Conservation (phyloP, 2,888 invertebrate genomes). For the Seira ritae region DNA sequence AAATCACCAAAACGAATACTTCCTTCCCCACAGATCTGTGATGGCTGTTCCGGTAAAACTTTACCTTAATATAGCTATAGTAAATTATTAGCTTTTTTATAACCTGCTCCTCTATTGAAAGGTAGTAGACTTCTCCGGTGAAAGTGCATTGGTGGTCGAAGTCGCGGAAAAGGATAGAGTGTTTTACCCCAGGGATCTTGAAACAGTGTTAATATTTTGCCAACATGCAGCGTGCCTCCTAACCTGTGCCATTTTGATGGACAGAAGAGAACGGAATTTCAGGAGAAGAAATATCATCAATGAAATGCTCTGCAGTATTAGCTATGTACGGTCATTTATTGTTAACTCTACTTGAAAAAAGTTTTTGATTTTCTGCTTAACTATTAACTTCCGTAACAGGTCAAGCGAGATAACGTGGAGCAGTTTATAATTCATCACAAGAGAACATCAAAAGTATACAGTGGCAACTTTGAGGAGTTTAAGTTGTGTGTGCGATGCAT, state of each 20-base stretch:
- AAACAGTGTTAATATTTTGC: conserved; percentile 31
- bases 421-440: conserved; percentile 46
- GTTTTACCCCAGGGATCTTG: conserved; percentile 30
- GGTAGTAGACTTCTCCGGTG: conserved; percentile 49
- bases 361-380: too few relatives aligned
- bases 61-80: too few relatives aligned
- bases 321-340: conserved; percentile 23
- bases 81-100: too few relatives aligned
- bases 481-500: conserved; percentile 73
- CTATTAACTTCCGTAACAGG: not conserved
- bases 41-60: too few relatives aligned
- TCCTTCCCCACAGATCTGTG: too few relatives aligned
- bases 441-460: conserved; percentile 51
- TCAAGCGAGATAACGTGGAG: conserved; percentile 49
- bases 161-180: conserved; percentile 36
- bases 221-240: conserved; percentile 41
- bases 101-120: too few relatives aligned
- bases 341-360: not conserved
- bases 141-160: conserved; percentile 37
- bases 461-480: conserved; percentile 72
- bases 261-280: conserved; percentile 20
- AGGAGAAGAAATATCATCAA: conserved; percentile 48
- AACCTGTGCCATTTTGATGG: conserved; percentile 37
- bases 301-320: conserved; percentile 51
- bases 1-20: too few relatives aligned